These are phyloP conservation scores for Muscicapa adusta DNA, from an alignment of 2,113 vertebrate species.

Conservation along the genomic window DNA sequence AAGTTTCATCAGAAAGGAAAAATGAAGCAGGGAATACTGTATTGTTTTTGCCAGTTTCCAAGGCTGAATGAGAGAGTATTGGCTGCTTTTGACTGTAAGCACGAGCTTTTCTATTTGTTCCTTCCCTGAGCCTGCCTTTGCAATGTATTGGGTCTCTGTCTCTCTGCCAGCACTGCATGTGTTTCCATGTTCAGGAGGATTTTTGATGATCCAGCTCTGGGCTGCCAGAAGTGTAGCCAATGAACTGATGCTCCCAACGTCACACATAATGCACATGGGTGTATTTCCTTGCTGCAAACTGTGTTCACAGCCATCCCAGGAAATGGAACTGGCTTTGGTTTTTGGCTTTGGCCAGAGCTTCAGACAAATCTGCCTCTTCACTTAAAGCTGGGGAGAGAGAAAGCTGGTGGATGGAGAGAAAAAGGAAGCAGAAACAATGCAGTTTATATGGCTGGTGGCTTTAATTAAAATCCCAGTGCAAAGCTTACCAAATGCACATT, in stretches of 20 bases:
- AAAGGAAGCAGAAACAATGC: neutral
- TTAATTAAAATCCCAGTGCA: conserved; percentile 12
- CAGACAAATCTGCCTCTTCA: conserved; percentile 1
- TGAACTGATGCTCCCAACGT: conserved; percentile 25
- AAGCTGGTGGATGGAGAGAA: neutral
- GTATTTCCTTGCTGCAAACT: neutral
- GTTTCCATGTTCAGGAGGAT: neutral
- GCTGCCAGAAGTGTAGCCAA: neutral
- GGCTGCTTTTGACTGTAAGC: neutral
- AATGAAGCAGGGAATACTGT: neutral
- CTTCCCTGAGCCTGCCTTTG: neutral
- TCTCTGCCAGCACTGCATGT: neutral
- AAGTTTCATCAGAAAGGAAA: neutral
- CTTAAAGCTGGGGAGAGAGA: neutral
- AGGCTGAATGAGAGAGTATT: neutral
- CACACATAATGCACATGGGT: neutral
- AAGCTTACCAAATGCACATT: neutral
- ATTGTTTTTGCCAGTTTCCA: neutral
- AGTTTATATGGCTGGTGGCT: neutral
- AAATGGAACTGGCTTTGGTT: conserved; percentile 15
- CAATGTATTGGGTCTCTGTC: neutral
- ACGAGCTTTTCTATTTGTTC: neutral
- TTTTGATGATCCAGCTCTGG: conserved; percentile 14
- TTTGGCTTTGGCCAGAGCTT: conserved; percentile 1
- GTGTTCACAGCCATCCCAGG: conserved; percentile 20